These are phyloP conservation scores for Neoascia interrupta DNA, from an alignment of 2,888 invertebrate species.

Conservation along the genomic window DNA sequence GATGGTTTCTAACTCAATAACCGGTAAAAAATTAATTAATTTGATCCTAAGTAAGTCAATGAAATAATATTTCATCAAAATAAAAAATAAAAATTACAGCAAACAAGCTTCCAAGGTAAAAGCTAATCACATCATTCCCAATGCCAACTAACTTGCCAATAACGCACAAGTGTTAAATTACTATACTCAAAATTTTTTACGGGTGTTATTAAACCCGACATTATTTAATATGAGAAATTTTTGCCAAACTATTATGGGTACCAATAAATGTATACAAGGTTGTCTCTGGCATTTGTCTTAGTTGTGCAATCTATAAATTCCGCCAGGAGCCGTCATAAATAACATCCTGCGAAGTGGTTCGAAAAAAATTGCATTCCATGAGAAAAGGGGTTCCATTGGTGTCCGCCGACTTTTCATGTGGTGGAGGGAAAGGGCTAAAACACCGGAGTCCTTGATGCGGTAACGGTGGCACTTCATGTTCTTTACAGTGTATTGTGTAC, in stretches of 20 bases:
- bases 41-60: too few relatives aligned
- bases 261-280: slow-evolving; percentile 56
- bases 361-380: slow-evolving; percentile 49
- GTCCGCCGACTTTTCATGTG: slow-evolving; percentile 45
- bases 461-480: slow-evolving; percentile 65
- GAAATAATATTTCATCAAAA: too few relatives aligned
- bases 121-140: too few relatives aligned
- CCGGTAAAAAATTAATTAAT: too few relatives aligned
- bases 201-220: slow-evolving; percentile 40
- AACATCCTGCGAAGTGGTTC: slow-evolving; percentile 59
- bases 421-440: slow-evolving; percentile 19
- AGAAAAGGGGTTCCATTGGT: slow-evolving; percentile 22
- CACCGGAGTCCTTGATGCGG: slow-evolving; percentile 52
- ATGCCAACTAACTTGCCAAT: too few relatives aligned
- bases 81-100: too few relatives aligned
- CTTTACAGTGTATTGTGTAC: slow-evolving; percentile 67
- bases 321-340: slow-evolving; percentile 67
- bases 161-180: too few relatives aligned
- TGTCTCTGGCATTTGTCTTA: slow-evolving; percentile 65
- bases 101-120: too few relatives aligned
- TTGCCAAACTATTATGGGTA: background rate
- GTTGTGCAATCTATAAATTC: slow-evolving; percentile 68
- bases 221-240: slow-evolving; percentile 40
- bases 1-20: too few relatives aligned
- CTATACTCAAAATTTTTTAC: slow-evolving; percentile 17